These are phyloP conservation scores for Lagodon rhomboides DNA, from an alignment of 2,797 vertebrate species.

Conservation along the genomic window DNA sequence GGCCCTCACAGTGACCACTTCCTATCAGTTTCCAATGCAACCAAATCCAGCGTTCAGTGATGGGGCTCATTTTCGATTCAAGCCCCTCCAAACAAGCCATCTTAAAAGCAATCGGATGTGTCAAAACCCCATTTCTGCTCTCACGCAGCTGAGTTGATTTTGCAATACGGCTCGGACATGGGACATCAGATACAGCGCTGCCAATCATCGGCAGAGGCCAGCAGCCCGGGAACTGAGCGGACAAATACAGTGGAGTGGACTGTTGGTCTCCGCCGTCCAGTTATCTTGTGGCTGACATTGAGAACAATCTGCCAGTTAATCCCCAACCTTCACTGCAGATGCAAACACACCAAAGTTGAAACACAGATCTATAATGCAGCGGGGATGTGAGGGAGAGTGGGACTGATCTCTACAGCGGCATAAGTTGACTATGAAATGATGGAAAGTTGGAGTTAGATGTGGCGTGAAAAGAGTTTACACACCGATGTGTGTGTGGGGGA, in stretches of 20 bases:
- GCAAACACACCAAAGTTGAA: slow-evolving; percentile 43
- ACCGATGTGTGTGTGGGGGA: slow-evolving; percentile 19
- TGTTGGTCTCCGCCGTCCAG: slow-evolving; percentile 20
- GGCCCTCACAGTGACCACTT: slow-evolving; percentile 47
- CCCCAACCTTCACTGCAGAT: slow-evolving; percentile 49
- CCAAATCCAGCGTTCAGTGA: slow-evolving; percentile 38
- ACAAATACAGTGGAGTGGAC: slow-evolving; percentile 23
- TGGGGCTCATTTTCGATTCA: slow-evolving; percentile 49
- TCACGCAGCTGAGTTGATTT: slow-evolving; percentile 38
- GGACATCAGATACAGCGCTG: slow-evolving; percentile 40
- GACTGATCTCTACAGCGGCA: slow-evolving; percentile 43
- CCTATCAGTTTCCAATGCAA: slow-evolving; percentile 45
- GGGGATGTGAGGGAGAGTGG: slow-evolving; percentile 12
- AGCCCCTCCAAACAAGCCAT: slow-evolving; percentile 57
- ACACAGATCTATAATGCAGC: slow-evolving; percentile 43
- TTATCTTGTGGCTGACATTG: slow-evolving; percentile 65
- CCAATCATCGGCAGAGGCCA: slow-evolving; percentile 37
- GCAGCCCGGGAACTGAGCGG: slow-evolving; percentile 20
- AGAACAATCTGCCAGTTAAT: slow-evolving; percentile 71
- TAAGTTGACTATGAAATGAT: slow-evolving; percentile 22
- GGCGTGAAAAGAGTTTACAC: slow-evolving; percentile 27
- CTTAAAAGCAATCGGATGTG: slow-evolving; percentile 61
- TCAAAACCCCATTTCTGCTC: slow-evolving; percentile 53
- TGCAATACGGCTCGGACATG: slow-evolving; percentile 45
- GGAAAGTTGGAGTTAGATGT: slow-evolving; percentile 20